phyloP scores from a whole-genome alignment of 2,888 invertebrate species.

The Merodon equestris region DNA sequence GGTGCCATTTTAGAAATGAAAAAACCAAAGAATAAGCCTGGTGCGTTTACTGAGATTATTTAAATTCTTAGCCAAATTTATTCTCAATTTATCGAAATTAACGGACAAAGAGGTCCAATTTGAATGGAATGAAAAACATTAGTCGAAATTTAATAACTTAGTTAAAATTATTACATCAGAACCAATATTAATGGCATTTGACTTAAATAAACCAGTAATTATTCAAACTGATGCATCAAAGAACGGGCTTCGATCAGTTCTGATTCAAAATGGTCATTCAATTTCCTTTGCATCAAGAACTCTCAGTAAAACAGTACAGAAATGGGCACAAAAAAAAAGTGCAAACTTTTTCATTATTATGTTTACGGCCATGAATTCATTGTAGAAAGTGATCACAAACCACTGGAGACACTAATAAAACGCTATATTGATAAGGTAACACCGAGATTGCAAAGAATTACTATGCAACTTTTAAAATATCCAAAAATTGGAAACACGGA shows the following conservation, averaged over 20 bases:
- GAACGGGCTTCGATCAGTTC: too few relatives aligned
- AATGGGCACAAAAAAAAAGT: conserved; percentile 75
- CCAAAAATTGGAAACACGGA: conserved; percentile 39
- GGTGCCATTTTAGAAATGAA: neutral
- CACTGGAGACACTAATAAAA: conserved; percentile 71
- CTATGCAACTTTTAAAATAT: conserved; percentile 64
- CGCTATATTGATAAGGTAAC: conserved; percentile 71
- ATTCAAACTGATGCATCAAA: neutral
- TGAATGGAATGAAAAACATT: conserved; percentile 33
- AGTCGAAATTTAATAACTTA: conserved; percentile 7
- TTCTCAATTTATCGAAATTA: conserved; percentile 62
- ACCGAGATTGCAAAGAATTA: conserved; percentile 71
- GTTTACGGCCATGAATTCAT: conserved; percentile 3
- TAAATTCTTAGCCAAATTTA: conserved; percentile 67
- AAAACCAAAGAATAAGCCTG: neutral
- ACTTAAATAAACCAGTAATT: too few relatives aligned
- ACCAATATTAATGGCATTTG: too few relatives aligned
- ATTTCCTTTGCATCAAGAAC: too few relatives aligned
- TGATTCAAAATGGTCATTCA: too few relatives aligned
- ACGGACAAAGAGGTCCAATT: conserved; percentile 49
- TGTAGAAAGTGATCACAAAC: conserved; percentile 73
- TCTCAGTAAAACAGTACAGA: too few relatives aligned
- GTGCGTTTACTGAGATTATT: neutral
- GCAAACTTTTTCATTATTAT: conserved; percentile 22
- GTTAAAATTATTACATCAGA: neutral